Evolutionary conservation across 2,888 invertebrate genomes (phyloP).

Genomic region (Stenotaenia linearis): DNA sequence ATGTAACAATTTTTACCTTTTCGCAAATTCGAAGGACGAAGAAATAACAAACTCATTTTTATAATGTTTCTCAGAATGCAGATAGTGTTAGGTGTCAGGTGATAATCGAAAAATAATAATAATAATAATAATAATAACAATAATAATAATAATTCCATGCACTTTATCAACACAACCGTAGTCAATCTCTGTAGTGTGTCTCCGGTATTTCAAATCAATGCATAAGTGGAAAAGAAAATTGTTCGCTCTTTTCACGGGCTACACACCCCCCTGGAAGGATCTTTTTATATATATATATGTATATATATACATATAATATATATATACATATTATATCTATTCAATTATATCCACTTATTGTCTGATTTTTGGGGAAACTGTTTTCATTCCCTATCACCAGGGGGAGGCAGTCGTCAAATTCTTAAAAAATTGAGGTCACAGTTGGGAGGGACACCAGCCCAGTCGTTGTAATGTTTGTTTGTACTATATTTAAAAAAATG

Average conservation of each 20-base stretch:
- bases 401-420: constrained; percentile 8
- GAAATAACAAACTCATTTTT: constrained; percentile 13
- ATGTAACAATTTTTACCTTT: constrained; percentile 26
- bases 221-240: not conserved
- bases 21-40: constrained; percentile 2
- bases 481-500: constrained; percentile 10
- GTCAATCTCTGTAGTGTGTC: not conserved
- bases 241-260: not conserved
- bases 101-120: constrained; percentile 8
- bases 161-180: constrained; percentile 26
- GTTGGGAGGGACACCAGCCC: constrained; percentile 7
- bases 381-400: constrained; percentile 17
- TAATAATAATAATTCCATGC: not conserved
- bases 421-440: constrained; percentile 18
- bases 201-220: not conserved
- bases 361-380: constrained; percentile 2
- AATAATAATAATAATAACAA: no score
- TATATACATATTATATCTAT: constrained; percentile 17
- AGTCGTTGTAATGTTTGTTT: constrained; percentile 6
- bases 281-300: constrained; percentile 4
- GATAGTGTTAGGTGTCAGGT: constrained; percentile 16
- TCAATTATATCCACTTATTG: constrained; percentile 13
- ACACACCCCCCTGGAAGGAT: constrained; percentile 1
- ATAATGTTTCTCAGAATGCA: constrained; percentile 19
- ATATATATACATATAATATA: constrained; percentile 1